Percentiles rank a stretch among this genome's conserved stretches.
Evolutionary conservation across 2,888 invertebrate species (phyloP).

Genomic region (Sesia bembeciformis): DNA sequence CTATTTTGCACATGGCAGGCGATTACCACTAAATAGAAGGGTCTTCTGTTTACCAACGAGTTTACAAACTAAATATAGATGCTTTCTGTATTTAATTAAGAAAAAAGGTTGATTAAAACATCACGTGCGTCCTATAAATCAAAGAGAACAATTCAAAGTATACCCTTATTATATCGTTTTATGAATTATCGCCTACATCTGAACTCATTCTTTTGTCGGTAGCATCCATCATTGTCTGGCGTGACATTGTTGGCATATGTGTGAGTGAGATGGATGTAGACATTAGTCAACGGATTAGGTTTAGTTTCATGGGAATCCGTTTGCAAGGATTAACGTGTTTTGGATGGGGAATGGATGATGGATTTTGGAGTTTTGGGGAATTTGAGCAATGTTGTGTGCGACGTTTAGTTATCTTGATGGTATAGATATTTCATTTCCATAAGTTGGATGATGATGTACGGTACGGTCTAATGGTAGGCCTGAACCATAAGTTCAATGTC

Average conservation of each 20-base stretch:
- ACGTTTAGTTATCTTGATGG: too few relatives aligned
- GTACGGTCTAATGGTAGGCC: too few relatives aligned
- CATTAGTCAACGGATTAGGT: constrained; percentile 53
- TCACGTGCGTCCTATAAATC: constrained; percentile 1
- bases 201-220: constrained; percentile 53
- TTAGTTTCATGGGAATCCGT: constrained; percentile 43
- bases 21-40: too few relatives aligned
- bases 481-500: too few relatives aligned
- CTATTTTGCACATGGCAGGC: too few relatives aligned
- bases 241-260: constrained; percentile 47
- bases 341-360: not conserved
- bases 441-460: too few relatives aligned
- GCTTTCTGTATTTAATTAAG: not conserved
- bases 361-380: not conserved
- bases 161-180: constrained; percentile 54
- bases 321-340: constrained; percentile 40
- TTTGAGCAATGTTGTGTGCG: not conserved
- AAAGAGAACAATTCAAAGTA: constrained; percentile 39
- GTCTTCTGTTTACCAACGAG: too few relatives aligned
- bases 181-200: constrained; percentile 61
- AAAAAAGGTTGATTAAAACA: not conserved
- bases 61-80: too few relatives aligned
- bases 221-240: constrained; percentile 51
- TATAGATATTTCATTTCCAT: too few relatives aligned
- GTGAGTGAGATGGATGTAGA: constrained; percentile 13